Evolutionary conservation across 2,113 vertebrate species (phyloP).

Genomic region (Regulus satrapa): DNA sequence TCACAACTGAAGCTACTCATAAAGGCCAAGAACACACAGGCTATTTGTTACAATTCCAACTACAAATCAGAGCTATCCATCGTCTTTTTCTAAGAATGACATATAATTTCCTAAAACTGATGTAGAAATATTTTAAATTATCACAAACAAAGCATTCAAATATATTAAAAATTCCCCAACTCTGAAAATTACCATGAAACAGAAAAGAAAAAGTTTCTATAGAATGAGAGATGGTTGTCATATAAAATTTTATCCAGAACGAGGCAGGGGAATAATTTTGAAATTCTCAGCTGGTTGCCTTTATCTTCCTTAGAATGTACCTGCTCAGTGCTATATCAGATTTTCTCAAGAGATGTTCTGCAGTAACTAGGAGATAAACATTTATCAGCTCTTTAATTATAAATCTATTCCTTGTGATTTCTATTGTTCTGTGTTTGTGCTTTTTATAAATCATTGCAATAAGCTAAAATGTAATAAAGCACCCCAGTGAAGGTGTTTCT

Average conservation of each 20-base stretch:
- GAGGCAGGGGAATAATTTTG: neutral
- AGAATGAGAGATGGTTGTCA: neutral
- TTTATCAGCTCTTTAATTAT: neutral
- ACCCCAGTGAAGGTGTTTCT: neutral
- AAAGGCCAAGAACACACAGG: neutral
- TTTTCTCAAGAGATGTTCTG: neutral
- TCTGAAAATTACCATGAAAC: neutral
- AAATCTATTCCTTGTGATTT: neutral
- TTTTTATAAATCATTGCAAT: neutral
- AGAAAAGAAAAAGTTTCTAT: neutral
- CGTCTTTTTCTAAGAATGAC: neutral
- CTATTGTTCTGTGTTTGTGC: neutral
- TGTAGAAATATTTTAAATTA: neutral
- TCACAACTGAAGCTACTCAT: neutral
- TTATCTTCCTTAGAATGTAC: neutral
- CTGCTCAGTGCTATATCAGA: neutral
- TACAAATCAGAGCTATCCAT: neutral
- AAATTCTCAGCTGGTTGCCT: neutral
- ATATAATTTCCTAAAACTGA: neutral
- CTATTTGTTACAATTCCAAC: neutral
- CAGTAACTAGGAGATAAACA: neutral
- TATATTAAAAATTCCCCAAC: neutral
- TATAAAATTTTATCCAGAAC: neutral
- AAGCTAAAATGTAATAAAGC: neutral
- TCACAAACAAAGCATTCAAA: neutral